These are phyloP conservation scores for Diadophis punctatus DNA, from an alignment of 2,113 vertebrate genomes.

Conservation along the genomic window DNA sequence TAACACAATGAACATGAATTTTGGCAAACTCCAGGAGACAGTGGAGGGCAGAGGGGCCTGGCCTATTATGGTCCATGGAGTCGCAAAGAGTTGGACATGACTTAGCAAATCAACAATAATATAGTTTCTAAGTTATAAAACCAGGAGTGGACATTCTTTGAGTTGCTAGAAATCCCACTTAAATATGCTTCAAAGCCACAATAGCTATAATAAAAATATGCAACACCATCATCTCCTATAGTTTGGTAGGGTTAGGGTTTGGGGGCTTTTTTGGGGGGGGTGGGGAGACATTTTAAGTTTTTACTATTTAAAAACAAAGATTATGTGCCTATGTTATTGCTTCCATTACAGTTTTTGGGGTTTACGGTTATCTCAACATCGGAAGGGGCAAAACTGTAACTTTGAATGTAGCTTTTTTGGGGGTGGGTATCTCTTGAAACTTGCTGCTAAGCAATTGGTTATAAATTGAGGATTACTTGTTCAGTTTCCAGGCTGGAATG, in stretches of 20 bases:
- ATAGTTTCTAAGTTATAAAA: background rate
- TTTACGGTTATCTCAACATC: background rate
- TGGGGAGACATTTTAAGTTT: background rate
- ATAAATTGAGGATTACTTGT: background rate
- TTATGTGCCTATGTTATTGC: background rate
- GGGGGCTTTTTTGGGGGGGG: background rate
- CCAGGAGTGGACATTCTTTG: background rate
- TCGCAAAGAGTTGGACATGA: background rate
- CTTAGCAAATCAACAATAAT: background rate
- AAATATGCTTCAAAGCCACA: background rate
- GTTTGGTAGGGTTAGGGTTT: background rate
- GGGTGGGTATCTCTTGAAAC: background rate
- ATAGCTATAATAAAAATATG: background rate
- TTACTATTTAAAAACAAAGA: background rate
- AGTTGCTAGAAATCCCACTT: background rate
- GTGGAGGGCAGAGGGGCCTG: background rate
- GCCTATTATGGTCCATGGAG: background rate
- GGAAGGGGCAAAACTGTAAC: background rate
- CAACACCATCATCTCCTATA: background rate
- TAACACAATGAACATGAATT: background rate
- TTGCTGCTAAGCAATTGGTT: background rate
- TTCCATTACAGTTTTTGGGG: background rate
- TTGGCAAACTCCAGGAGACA: background rate
- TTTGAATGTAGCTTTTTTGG: background rate
- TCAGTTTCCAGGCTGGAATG: background rate